Evolutionary conservation across 2,888 invertebrate species (phyloP).

Genomic region (Monopis laevigella): DNA sequence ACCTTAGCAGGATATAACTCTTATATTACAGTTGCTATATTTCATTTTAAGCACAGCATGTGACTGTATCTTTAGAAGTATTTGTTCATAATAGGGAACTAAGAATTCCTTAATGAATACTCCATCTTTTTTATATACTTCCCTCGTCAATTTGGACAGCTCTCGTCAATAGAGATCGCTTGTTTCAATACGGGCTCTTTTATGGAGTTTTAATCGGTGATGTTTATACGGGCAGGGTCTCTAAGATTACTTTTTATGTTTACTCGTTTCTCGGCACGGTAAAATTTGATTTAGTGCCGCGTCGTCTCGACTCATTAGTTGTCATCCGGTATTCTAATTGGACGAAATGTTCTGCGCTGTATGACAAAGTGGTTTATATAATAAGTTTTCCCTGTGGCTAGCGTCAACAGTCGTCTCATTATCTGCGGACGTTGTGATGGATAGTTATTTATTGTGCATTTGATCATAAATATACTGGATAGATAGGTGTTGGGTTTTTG

Average conservation of each 20-base stretch:
- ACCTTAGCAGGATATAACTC: too few species aligned
- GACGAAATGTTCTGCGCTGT: constrained; percentile 18
- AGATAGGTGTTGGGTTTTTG: too few species aligned
- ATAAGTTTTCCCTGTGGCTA: constrained; percentile 6
- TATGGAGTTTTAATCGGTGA: constrained; percentile 14
- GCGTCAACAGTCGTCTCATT: too few species aligned
- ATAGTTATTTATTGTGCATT: background rate
- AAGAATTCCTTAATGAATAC: too few species aligned
- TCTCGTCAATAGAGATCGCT: constrained; percentile 11
- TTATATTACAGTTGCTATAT: too few species aligned
- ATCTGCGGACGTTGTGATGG: background rate
- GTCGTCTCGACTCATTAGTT: constrained; percentile 20
- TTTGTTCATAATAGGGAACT: too few species aligned
- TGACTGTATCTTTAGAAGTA: too few species aligned
- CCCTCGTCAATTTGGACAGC: constrained; percentile 8
- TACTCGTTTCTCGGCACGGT: constrained; percentile 2
- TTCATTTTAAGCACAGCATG: too few species aligned
- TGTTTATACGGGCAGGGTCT: constrained; percentile 17
- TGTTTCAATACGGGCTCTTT: constrained; percentile 13
- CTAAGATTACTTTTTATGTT: constrained; percentile 6
- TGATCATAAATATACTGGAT: background rate
- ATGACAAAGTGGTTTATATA: constrained; percentile 14
- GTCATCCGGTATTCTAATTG: constrained; percentile 19
- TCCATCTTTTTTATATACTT: too few species aligned
- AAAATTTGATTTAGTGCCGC: constrained; percentile 19